phyloP scores from a whole-genome alignment of 2,113 vertebrate genomes.

The Phocoena sinus region DNA sequence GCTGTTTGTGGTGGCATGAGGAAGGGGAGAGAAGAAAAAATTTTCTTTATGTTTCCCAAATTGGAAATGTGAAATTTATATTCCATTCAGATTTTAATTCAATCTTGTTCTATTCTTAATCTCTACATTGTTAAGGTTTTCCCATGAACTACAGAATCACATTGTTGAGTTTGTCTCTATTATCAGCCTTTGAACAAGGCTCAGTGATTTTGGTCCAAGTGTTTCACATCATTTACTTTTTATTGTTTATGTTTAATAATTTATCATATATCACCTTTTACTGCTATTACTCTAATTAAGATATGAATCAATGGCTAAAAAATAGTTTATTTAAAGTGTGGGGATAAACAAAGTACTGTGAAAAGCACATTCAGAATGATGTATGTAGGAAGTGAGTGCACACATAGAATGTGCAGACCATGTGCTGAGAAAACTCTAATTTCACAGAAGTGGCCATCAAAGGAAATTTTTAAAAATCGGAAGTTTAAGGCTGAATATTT shows the following conservation, averaged over 20 bases:
- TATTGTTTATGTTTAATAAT: background rate
- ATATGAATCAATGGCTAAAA: background rate
- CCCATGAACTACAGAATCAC: background rate
- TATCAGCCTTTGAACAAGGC: background rate
- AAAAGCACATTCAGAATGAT: background rate
- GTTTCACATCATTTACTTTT: conserved; percentile 3
- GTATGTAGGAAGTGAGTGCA: background rate
- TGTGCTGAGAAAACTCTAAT: background rate
- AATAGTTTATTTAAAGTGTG: background rate
- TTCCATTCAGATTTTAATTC: background rate
- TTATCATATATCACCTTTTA: background rate
- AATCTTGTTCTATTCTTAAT: background rate
- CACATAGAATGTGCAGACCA: background rate
- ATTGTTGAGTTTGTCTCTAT: background rate
- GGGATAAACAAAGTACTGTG: background rate
- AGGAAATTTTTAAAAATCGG: background rate
- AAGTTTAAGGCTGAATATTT: background rate
- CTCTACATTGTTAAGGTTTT: background rate
- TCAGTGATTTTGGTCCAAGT: background rate
- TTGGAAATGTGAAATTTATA: background rate
- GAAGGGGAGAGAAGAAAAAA: background rate
- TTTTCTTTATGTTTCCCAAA: background rate
- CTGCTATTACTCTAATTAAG: background rate
- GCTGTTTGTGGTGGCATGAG: background rate
- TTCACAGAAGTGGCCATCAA: background rate